Evolutionary conservation across 2,113 vertebrate species (phyloP), one percentile per base, ranked within the genome.

Genomic region (Gavia stellata): DNA sequence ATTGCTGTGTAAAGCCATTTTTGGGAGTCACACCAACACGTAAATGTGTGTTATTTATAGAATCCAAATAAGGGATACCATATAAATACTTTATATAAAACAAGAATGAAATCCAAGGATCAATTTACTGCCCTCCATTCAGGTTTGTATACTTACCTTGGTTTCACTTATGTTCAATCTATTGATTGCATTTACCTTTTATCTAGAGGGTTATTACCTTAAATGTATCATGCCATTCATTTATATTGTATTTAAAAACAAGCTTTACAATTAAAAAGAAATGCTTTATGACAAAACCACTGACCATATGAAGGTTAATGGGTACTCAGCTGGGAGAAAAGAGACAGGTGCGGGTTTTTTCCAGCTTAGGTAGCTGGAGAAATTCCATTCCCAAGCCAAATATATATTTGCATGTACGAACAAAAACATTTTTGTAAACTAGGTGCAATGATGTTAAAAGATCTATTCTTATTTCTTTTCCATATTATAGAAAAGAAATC

Each of bases 281-380:
- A 86, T 42, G 24, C 7, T 65, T 85, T 85, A 53, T 75, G 36
- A 72, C 23, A 74, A 59, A 84, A 90, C 24, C 17, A 45, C 6
- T 59, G 68, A 31, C 31, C 19, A n/a, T 47, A 65, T 42, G 34
- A 79, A 74, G 36, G 21, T 68, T 68, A 75, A 61, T 26, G 40
- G 52, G 6, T 95, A 59, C 18, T 59, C 18, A 81, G 17, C 28
- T 82, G 11, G 50, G 33, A 75, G 62, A 84, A 89, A 79, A 85
- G 21, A 36, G 34, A 58, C 12, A 65, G 8, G 6, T 8, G 2
- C 3, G 2, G 0, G 0, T 5, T 36, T 73, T 53, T 68, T 10
- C 29, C 18, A 59, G 38, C 18, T 74, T 81, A 67, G 4, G 42
- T 45, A 82, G 17, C 52, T 82, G 40, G 25, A 28, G 33, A 94